Evolutionary conservation across 2,797 vertebrate species (phyloP).

Genomic region (Champsocephalus esox): DNA sequence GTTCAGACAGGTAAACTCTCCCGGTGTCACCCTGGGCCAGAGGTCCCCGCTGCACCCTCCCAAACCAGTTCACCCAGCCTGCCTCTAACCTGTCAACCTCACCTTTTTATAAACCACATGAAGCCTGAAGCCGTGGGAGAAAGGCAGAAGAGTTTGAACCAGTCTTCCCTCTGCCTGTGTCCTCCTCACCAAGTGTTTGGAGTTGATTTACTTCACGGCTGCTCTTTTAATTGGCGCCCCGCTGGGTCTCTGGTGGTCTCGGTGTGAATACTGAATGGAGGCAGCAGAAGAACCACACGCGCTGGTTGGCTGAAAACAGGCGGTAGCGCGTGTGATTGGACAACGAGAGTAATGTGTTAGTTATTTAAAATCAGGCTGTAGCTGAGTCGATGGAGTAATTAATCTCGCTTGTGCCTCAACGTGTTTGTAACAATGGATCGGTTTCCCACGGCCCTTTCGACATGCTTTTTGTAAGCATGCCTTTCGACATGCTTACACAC

Average conservation of each 20-base stretch:
- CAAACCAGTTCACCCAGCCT: slow-evolving; percentile 59
- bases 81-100: slow-evolving; percentile 44
- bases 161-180: slow-evolving; percentile 21
- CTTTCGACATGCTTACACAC: slow-evolving; percentile 39
- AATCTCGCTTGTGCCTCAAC: slow-evolving; percentile 46
- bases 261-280: slow-evolving; percentile 59
- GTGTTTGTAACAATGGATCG: slow-evolving; percentile 59
- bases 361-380: slow-evolving; percentile 66
- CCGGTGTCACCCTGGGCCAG: slow-evolving; percentile 43
- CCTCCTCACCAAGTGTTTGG: slow-evolving; percentile 41
- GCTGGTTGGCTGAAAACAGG: slow-evolving; percentile 39
- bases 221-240: slow-evolving; percentile 58
- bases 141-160: slow-evolving; percentile 24
- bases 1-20: slow-evolving; percentile 46
- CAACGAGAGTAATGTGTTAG: slow-evolving; percentile 48
- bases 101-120: slow-evolving; percentile 29
- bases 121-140: slow-evolving; percentile 15
- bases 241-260: slow-evolving; percentile 56
- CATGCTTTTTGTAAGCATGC: too few relatives aligned
- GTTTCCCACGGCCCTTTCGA: slow-evolving; percentile 48
- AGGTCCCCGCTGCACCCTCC: slow-evolving; percentile 51
- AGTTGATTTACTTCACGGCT: slow-evolving; percentile 62
- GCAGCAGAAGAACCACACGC: slow-evolving; percentile 60
- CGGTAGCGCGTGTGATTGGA: slow-evolving; percentile 9
- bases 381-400: slow-evolving; percentile 67